Evolutionary conservation across 35 echinoderm and acorn worm genomes (phyloP), one percentile per base, ranked within the genome.

Genomic region (Ptychodera flava): DNA sequence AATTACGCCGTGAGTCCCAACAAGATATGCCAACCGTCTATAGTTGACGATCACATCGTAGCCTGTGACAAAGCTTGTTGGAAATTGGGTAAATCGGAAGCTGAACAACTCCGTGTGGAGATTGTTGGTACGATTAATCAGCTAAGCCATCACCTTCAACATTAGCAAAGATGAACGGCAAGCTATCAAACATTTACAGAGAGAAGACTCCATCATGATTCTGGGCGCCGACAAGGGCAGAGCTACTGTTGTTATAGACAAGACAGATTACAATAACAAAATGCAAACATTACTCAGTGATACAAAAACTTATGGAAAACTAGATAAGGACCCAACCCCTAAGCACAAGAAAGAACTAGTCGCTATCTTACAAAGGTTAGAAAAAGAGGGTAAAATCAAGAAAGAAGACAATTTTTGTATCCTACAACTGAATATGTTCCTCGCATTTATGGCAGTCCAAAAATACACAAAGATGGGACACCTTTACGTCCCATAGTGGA

Each of bases 131-230:
- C 32, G 29, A 31, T 79, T 30, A 79, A 31, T n/a, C n/a, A n/a
- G n/a, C n/a, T n/a, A 90, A 84, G 82, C 82, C 33, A 80, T 82
- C 36, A 89, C 83, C 33, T 35, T 34, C 2, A 89, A 89, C 36
- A 83, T 89, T 30, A 84, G 79, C 1, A 28, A 30, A 15, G 87
- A 37, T 16, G 81, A 86, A 82, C 34, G 88, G 28, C 53, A 83
- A 38, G 88, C 88, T 75, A 33, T 89, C 33, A 89, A 85, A 34
- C 52, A 35, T 0, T 38, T 89, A 37, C 36, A 37, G 31, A 1
- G 15, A 52, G 83, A 85, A 30, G 35, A 37, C 34, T 53, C 34
- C 28, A 85, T 85, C 14, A 2, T 16, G 0, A 85, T 85, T 85
- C 1, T 85, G 2, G 14, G 14, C 1, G 83, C 83, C 30, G 83